Percentiles rank a stretch among this genome's conserved stretches.
phyloP scores from a whole-genome alignment of 2,797 vertebrate genomes.

The Antrozous pallidus region DNA sequence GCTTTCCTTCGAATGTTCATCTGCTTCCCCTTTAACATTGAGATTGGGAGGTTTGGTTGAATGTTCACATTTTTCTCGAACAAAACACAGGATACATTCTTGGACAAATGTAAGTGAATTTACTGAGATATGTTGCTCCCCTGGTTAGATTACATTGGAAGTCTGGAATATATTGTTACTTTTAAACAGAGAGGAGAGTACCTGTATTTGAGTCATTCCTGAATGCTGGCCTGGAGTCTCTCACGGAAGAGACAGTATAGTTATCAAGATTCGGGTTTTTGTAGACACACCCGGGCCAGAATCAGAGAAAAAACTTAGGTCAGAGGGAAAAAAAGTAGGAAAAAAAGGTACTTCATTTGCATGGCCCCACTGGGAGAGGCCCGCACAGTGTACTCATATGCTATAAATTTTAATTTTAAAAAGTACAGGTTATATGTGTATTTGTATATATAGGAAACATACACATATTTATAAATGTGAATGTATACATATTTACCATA shows the following conservation, averaged over 20 bases:
- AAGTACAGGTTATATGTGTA: background rate
- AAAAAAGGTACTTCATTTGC: background rate
- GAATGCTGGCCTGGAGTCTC: background rate
- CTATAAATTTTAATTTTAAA: background rate
- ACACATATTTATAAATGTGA: background rate
- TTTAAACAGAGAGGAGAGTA: background rate
- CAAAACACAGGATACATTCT: background rate
- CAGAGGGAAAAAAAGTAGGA: background rate
- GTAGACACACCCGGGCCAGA: background rate
- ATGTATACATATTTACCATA: background rate
- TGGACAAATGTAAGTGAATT: background rate
- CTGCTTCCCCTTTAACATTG: background rate
- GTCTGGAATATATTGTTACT: background rate
- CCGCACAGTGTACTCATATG: background rate
- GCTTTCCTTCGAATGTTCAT: background rate
- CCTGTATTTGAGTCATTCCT: background rate
- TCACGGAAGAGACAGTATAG: background rate
- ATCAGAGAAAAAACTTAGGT: background rate
- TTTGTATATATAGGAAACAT: background rate
- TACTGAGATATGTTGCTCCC: background rate
- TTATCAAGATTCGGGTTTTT: background rate
- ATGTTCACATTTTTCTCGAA: background rate
- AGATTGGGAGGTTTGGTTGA: background rate
- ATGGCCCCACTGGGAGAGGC: no score
- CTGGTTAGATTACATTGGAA: background rate